Conservation (phyloP, 2,888 invertebrate genomes). For the Drosophila affinis region DNA sequence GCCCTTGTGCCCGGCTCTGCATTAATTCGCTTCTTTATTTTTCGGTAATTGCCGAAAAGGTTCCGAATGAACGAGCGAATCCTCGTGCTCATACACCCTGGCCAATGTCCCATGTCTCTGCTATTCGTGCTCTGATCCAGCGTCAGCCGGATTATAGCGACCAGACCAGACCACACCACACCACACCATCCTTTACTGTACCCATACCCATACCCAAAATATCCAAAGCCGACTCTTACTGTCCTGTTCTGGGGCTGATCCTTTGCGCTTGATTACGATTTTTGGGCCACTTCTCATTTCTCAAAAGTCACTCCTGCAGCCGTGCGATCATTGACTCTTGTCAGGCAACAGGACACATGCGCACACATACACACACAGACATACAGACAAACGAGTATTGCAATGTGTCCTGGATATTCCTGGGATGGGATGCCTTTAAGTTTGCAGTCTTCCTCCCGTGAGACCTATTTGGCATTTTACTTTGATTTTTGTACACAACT, state of each 20-base stretch:
- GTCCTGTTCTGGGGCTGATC: constrained; percentile 53
- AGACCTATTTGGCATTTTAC: too few species aligned
- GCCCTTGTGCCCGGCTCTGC: constrained; percentile 35
- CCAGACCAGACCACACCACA: constrained; percentile 11
- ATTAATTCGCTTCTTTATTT: constrained; percentile 73
- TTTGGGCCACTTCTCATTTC: constrained; percentile 55
- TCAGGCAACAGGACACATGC: constrained; percentile 58
- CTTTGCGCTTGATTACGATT: constrained; percentile 72
- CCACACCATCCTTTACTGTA: neutral
- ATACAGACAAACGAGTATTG: neutral
- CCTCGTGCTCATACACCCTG: constrained; percentile 51
- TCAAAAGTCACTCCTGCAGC: constrained; percentile 48
- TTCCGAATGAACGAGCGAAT: constrained; percentile 67
- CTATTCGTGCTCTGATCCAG: constrained; percentile 66
- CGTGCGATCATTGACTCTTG: constrained; percentile 76
- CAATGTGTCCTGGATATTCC: too few species aligned
- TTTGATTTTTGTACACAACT: too few species aligned
- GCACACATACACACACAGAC: neutral
- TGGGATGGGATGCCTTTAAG: too few species aligned
- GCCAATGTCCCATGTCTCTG: constrained; percentile 4
- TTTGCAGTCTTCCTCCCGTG: too few species aligned
- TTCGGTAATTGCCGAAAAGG: constrained; percentile 73
- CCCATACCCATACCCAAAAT: too few species aligned
- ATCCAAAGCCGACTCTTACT: neutral
- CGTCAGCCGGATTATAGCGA: constrained; percentile 67